Percentiles rank a stretch among this genome's conserved stretches.
These are phyloP conservation scores for Pocillopora meandrina DNA, from an alignment of 92 coral and sea anemone genomes.

Conservation along the genomic window DNA sequence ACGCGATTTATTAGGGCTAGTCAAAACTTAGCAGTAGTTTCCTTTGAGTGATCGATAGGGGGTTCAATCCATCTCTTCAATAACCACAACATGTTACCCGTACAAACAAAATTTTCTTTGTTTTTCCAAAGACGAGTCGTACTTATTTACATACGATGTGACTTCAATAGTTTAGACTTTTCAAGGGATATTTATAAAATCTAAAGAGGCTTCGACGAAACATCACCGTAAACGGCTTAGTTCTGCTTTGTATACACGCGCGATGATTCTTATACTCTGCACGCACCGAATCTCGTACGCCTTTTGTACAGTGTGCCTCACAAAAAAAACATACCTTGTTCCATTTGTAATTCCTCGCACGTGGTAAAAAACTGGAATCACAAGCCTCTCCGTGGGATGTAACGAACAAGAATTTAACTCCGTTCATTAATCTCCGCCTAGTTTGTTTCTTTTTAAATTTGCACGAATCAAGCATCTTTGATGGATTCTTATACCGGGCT, in stretches of 20 bases:
- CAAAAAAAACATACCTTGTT: slow-evolving; percentile 10
- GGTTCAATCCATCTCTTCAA: neutral
- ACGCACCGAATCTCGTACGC: neutral
- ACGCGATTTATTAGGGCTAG: neutral
- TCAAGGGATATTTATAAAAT: slow-evolving; percentile 26
- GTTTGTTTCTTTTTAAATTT: neutral
- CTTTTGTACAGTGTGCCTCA: neutral
- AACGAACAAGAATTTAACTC: neutral
- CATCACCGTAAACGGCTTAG: slow-evolving; percentile 6
- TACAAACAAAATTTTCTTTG: slow-evolving; percentile 9
- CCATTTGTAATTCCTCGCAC: slow-evolving; percentile 14
- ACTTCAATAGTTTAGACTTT: slow-evolving; percentile 25
- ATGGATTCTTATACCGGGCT: slow-evolving; percentile 29
- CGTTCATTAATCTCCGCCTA: neutral
- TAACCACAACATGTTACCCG: slow-evolving; percentile 26
- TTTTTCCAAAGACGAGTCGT: slow-evolving; percentile 17
- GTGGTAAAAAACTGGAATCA: slow-evolving; percentile 20
- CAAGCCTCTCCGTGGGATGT: neutral
- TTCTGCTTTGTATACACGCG: slow-evolving; percentile 29
- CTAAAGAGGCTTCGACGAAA: slow-evolving; percentile 21
- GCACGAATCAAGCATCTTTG: neutral
- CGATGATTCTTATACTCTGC: neutral
- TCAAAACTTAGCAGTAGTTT: neutral
- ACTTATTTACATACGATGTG: slow-evolving; percentile 46
- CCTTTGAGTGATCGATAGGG: neutral